phyloP scores from a whole-genome alignment of 2,888 invertebrate species.

The Empis stercorea region DNA sequence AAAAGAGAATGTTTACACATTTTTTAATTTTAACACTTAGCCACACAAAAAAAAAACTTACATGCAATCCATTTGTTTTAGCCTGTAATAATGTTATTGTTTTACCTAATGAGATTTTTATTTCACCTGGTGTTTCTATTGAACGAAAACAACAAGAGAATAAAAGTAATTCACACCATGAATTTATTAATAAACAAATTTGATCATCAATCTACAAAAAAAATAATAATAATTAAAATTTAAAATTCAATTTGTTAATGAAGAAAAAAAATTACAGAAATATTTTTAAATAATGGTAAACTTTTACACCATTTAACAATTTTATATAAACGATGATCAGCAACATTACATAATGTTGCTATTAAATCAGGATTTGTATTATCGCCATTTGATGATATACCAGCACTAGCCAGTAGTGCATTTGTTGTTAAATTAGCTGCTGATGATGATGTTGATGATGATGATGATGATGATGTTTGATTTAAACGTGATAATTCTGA shows the following conservation, averaged over 20 bases:
- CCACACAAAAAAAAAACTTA: constrained; percentile 24
- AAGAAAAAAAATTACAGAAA: constrained; percentile 48
- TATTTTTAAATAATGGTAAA: constrained; percentile 89
- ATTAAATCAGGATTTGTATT: constrained; percentile 73
- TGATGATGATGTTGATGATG: constrained; percentile 15
- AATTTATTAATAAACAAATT: constrained; percentile 90
- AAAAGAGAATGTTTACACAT: neutral
- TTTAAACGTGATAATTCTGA: constrained; percentile 58
- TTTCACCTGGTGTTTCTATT: constrained; percentile 79
- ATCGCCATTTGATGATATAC: constrained; percentile 36
- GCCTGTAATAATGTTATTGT: constrained; percentile 34
- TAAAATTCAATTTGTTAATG: too few species aligned
- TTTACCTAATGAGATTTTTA: constrained; percentile 47
- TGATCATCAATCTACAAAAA: constrained; percentile 84
- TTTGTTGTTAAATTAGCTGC: constrained; percentile 36
- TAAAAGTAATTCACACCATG: constrained; percentile 88
- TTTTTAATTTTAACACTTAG: neutral
- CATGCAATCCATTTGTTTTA: constrained; percentile 41
- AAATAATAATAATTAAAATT: constrained; percentile 6
- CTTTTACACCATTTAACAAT: constrained; percentile 99
- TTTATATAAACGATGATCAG: constrained; percentile 90
- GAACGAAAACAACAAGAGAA: constrained; percentile 93
- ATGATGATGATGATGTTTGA: constrained; percentile 24
- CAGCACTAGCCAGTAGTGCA: constrained; percentile 43
- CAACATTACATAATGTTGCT: constrained; percentile 83